Evolutionary conservation across 1,140 invertebrate genomes (phyloP).

Genomic region (Temnothorax curvispinosus): DNA sequence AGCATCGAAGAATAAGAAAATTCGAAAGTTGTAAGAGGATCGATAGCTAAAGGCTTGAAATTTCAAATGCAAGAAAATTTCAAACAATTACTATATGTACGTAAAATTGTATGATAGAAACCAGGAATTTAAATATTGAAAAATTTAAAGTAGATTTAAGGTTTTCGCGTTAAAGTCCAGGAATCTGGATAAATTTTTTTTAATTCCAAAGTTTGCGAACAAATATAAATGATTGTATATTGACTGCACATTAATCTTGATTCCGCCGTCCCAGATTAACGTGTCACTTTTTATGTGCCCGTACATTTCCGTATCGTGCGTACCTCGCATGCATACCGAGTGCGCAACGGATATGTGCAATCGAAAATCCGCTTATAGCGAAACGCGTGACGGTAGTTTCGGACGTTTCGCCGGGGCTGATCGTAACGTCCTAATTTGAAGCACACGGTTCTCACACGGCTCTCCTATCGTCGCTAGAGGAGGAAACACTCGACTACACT

Average conservation of each 20-base stretch:
- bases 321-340: background rate
- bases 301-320: background rate
- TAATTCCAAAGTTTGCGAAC: background rate
- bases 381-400: conserved; percentile 67
- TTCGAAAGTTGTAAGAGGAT: background rate
- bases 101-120: background rate
- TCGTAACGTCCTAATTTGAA: conserved; percentile 68
- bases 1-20: background rate
- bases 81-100: background rate
- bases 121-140: background rate
- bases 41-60: background rate
- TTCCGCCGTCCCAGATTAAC: background rate
- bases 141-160: background rate
- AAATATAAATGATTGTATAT: background rate
- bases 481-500: conserved; percentile 43
- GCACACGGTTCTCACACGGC: conserved; percentile 52
- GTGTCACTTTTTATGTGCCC: background rate
- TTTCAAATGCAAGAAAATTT: too few species aligned
- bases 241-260: background rate
- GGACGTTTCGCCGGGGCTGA: conserved; percentile 63
- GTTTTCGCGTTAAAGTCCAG: background rate
- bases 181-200: background rate
- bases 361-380: conserved; percentile 73
- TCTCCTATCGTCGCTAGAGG: conserved; percentile 18
- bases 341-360: conserved; percentile 13